These are phyloP conservation scores for Danaus chrysippus DNA, from an alignment of 2,888 invertebrate species.

Conservation along the genomic window DNA sequence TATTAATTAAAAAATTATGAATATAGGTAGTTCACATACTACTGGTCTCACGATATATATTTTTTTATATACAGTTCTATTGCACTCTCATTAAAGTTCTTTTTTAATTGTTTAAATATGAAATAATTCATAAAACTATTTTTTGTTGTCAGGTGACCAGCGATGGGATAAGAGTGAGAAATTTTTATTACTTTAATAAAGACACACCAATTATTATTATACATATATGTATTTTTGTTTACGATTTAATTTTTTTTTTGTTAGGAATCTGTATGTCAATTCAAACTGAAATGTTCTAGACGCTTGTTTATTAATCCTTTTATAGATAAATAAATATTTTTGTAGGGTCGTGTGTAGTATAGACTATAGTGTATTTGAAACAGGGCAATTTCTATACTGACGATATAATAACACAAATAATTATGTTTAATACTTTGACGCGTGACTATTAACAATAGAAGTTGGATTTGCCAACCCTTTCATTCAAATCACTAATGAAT, in stretches of 20 bases:
- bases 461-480: slow-evolving; percentile 78
- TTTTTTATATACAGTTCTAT: not conserved
- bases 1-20: no score
- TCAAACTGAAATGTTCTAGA: not conserved
- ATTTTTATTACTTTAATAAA: slow-evolving; percentile 21
- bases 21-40: no score
- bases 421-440: slow-evolving; percentile 67
- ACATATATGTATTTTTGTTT: not conserved
- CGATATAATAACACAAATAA: slow-evolving; percentile 66
- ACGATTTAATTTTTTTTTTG: not conserved
- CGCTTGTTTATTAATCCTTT: not conserved
- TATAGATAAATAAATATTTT: no score
- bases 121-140: slow-evolving; percentile 16
- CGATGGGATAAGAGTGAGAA: slow-evolving; percentile 34
- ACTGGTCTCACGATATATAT: not conserved
- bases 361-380: slow-evolving; percentile 2
- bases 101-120: not conserved
- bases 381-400: slow-evolving; percentile 55
- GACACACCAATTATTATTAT: slow-evolving; percentile 1
- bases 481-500: slow-evolving; percentile 69
- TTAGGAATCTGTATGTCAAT: not conserved
- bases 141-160: slow-evolving; percentile 35
- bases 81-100: not conserved
- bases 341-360: not conserved
- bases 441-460: slow-evolving; percentile 75